These are phyloP conservation scores for Pipra filicauda DNA, from an alignment of 2,113 vertebrate species.

Conservation along the genomic window DNA sequence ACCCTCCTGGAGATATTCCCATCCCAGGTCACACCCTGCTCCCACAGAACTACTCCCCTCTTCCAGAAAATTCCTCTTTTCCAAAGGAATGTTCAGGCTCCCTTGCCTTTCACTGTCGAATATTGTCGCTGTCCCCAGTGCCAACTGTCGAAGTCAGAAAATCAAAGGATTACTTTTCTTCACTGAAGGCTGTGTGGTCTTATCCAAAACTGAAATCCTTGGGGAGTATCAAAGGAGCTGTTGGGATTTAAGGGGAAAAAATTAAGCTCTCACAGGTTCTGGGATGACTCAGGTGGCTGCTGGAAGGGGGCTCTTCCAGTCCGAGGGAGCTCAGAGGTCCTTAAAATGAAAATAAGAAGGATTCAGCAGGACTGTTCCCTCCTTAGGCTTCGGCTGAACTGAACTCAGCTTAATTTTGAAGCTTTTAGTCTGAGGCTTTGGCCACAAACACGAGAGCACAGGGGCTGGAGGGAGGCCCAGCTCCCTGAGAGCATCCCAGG, in stretches of 20 bases:
- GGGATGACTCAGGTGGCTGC: not conserved
- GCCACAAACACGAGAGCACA: not conserved
- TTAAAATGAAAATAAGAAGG: not conserved
- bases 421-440: not conserved
- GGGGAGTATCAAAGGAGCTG: not conserved
- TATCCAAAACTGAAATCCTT: not conserved
- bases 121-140: not conserved
- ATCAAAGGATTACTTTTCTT: not conserved
- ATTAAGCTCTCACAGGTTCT: not conserved
- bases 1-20: not conserved
- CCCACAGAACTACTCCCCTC: not conserved
- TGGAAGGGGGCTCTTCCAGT: not conserved
- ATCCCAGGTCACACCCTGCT: not conserved
- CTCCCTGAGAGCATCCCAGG: not conserved
- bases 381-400: not conserved
- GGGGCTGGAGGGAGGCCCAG: not conserved
- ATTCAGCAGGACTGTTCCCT: not conserved
- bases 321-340: not conserved
- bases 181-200: rapidly evolving
- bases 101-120: not conserved
- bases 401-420: not conserved
- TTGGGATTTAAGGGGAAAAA: not conserved
- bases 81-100: not conserved
- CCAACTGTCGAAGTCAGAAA: not conserved
- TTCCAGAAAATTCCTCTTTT: not conserved